Conservation (phyloP, 2,888 invertebrate species). For the Cosmia pyralina region DNA sequence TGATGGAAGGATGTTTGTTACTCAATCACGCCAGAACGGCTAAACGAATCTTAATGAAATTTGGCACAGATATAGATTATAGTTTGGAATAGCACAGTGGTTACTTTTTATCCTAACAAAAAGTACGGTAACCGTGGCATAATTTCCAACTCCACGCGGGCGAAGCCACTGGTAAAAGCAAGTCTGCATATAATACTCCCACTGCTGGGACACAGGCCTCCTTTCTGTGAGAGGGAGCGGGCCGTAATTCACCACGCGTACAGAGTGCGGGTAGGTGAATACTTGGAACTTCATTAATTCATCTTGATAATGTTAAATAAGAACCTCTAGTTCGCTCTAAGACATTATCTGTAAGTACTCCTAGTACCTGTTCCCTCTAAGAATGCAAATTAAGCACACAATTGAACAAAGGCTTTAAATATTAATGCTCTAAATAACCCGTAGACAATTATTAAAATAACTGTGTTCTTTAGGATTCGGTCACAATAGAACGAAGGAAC, state of each 20-base stretch:
- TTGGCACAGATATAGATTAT: too few species aligned
- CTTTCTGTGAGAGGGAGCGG: background rate
- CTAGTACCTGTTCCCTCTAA: slow-evolving; percentile 40
- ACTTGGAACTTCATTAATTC: slow-evolving; percentile 5
- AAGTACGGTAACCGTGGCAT: too few species aligned
- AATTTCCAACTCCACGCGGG: too few species aligned
- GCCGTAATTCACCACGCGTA: background rate
- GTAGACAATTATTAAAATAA: slow-evolving; percentile 53
- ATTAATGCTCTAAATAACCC: slow-evolving; percentile 50
- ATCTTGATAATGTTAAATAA: slow-evolving; percentile 23
- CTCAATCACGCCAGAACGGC: too few species aligned
- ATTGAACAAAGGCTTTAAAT: slow-evolving; percentile 51
- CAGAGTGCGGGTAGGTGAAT: background rate
- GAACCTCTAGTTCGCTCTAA: slow-evolving; percentile 19
- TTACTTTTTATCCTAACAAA: too few species aligned
- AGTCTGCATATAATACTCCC: background rate
- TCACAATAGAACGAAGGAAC: slow-evolving; percentile 10
- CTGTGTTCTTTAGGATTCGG: slow-evolving; percentile 29
- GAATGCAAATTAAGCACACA: slow-evolving; percentile 56
- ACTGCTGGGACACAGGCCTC: background rate
- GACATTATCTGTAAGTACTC: slow-evolving; percentile 24
- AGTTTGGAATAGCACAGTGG: too few species aligned
- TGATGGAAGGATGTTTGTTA: too few species aligned
- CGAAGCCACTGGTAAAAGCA: too few species aligned
- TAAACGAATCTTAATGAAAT: too few species aligned